Percentiles rank a stretch among this genome's conserved stretches.
These are phyloP conservation scores for Amphiura filiformis DNA, from an alignment of 35 echinoderm and acorn worm species.

Conservation along the genomic window DNA sequence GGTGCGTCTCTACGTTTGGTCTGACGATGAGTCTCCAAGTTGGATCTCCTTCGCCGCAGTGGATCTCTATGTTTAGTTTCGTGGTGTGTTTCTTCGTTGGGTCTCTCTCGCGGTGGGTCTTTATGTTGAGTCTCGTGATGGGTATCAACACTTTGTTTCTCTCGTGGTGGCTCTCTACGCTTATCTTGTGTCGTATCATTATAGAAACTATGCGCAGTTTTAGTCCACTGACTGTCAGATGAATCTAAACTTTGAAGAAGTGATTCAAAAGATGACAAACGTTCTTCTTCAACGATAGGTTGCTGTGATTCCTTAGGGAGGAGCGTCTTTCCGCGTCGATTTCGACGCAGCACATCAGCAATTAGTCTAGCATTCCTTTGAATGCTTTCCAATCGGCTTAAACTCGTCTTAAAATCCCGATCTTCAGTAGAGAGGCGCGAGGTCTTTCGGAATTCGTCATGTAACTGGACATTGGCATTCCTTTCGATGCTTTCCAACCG, in stretches of 20 bases:
- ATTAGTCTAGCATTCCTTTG: background rate
- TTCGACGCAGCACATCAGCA: background rate
- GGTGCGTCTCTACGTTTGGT: no score
- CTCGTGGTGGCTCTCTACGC: no score
- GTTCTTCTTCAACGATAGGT: background rate
- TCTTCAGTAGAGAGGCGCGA: background rate
- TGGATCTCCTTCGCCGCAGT: background rate
- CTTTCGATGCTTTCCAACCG: no score
- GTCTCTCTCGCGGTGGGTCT: no score
- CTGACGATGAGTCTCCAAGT: no score
- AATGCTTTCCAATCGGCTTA: background rate
- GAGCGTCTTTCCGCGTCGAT: background rate
- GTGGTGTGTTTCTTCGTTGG: background rate
- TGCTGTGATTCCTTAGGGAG: background rate
- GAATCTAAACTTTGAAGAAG: background rate
- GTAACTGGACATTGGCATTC: no score
- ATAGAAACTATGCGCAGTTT: no score
- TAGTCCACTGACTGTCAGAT: background rate
- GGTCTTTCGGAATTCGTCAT: no score
- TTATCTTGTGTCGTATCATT: no score
- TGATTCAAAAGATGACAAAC: background rate
- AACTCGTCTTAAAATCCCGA: background rate
- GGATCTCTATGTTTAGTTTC: background rate
- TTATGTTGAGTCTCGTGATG: no score
- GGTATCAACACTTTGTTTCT: no score